phyloP scores from a whole-genome alignment of 2,888 invertebrate genomes.

The Dromius quadrimaculatus region DNA sequence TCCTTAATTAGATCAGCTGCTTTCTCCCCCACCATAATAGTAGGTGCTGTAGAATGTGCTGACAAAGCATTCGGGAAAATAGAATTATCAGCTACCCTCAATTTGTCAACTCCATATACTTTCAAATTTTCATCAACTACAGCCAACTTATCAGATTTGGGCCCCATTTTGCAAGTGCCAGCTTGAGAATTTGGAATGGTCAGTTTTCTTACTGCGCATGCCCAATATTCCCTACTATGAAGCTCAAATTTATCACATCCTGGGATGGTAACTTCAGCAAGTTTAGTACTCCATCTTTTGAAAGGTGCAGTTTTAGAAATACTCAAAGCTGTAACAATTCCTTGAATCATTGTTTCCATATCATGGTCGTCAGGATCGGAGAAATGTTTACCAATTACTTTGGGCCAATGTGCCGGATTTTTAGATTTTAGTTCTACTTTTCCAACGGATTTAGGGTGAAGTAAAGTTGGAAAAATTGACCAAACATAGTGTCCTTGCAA shows the following conservation, averaged over 20 bases:
- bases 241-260: constrained; percentile 67
- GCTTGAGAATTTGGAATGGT: constrained; percentile 69
- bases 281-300: constrained; percentile 64
- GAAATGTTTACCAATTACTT: constrained; percentile 86
- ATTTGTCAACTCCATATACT: constrained; percentile 68
- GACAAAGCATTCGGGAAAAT: constrained; percentile 69
- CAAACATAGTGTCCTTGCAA: constrained; percentile 64
- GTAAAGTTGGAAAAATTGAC: constrained; percentile 75
- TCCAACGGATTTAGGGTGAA: constrained; percentile 80
- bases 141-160: constrained; percentile 67
- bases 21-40: constrained; percentile 72
- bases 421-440: constrained; percentile 75
- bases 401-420: constrained; percentile 79
- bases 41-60: constrained; percentile 69
- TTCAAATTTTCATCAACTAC: constrained; percentile 70
- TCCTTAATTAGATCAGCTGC: constrained; percentile 69
- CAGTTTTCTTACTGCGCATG: constrained; percentile 67
- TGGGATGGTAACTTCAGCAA: constrained; percentile 67
- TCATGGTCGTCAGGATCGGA: constrained; percentile 72
- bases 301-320: constrained; percentile 68
- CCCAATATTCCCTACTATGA: constrained; percentile 68
- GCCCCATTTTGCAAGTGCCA: constrained; percentile 72
- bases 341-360: constrained; percentile 67
- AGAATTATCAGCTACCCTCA: constrained; percentile 71
- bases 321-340: constrained; percentile 68